Conservation (phyloP, 1,140 invertebrate genomes). For the Polypedilum vanderplanki region DNA sequence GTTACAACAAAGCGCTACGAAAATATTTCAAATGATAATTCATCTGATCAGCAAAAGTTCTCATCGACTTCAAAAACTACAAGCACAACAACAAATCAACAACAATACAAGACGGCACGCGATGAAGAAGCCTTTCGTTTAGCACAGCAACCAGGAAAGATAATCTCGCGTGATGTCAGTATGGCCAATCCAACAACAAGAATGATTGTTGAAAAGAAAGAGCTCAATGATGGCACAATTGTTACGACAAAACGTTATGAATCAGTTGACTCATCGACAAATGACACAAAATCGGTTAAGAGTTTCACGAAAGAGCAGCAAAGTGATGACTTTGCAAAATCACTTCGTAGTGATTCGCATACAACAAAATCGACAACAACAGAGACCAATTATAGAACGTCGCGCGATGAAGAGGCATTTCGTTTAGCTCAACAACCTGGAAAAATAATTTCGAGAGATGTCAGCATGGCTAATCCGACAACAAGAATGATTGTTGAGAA, state of each 20-base stretch:
- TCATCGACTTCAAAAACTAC: background rate
- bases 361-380: background rate
- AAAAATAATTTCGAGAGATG: constrained; percentile 48
- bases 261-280: constrained; percentile 29
- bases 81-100: background rate
- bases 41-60: background rate
- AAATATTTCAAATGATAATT: constrained; percentile 33
- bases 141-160: constrained; percentile 41
- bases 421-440: constrained; percentile 40
- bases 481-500: constrained; percentile 57
- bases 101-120: constrained; percentile 36
- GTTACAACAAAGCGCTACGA: constrained; percentile 57
- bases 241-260: constrained; percentile 57
- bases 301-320: background rate
- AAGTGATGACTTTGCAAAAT: constrained; percentile 37
- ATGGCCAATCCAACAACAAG: constrained; percentile 56
- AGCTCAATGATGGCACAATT: constrained; percentile 55
- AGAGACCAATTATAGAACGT: background rate
- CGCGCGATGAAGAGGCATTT: constrained; percentile 40
- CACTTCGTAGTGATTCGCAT: background rate
- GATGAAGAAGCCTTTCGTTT: constrained; percentile 41
- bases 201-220: constrained; percentile 54
- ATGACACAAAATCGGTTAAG: background rate
- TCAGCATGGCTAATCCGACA: constrained; percentile 54
- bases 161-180: constrained; percentile 51